Evolutionary conservation across 2,888 invertebrate species (phyloP).

Genomic region (Phorcus lineatus): DNA sequence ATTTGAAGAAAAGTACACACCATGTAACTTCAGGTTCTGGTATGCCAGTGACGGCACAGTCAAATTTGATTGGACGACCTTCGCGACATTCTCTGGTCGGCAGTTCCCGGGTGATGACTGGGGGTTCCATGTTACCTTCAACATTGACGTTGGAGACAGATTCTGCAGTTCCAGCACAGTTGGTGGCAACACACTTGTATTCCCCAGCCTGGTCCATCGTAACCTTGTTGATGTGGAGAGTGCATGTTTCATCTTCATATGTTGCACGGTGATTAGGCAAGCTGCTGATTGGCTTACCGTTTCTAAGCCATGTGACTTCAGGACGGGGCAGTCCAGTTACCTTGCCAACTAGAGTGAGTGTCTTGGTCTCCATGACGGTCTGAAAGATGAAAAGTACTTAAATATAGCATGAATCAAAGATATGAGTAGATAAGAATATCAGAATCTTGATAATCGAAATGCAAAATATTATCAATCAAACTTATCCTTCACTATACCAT

Average conservation of each 20-base stretch:
- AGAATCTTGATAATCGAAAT: too few species aligned
- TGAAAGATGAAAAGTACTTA: constrained; percentile 39
- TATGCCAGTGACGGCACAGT: constrained; percentile 85
- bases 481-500: too few species aligned
- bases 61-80: constrained; percentile 70
- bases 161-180: constrained; percentile 91
- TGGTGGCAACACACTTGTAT: constrained; percentile 94
- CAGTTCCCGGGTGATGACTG: constrained; percentile 66
- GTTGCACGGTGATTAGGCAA: constrained; percentile 85
- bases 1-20: constrained; percentile 77
- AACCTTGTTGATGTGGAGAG: constrained; percentile 62
- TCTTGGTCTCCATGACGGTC: constrained; percentile 71
- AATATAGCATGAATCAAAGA: background rate
- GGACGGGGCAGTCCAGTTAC: constrained; percentile 93
- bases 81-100: constrained; percentile 69
- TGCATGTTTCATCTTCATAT: constrained; percentile 78
- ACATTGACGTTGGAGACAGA: constrained; percentile 82
- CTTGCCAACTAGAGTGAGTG: constrained; percentile 81
- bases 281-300: constrained; percentile 68
- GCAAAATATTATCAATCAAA: too few species aligned
- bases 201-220: constrained; percentile 80
- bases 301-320: constrained; percentile 87
- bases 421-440: too few species aligned
- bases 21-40: constrained; percentile 92
- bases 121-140: constrained; percentile 79